Base-by-base conservation (phyloP, 2,797 vertebrate genomes). In the Cryptoblepharus egeriae region DNA sequence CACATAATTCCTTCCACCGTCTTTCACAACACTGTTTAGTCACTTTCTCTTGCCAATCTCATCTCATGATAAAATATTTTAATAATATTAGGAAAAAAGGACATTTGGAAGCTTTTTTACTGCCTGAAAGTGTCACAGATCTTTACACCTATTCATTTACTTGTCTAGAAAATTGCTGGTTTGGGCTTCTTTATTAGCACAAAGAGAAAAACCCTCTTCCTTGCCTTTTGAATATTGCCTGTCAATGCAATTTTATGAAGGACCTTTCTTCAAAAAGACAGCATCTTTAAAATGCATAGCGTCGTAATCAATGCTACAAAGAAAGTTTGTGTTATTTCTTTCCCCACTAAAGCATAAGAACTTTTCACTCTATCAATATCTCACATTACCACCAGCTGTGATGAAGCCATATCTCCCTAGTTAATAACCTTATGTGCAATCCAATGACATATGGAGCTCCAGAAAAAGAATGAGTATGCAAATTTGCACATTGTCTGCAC, bases 161-260 rank as follows among this genome's bases (percentile, higher is more conserved):
- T 88, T 90, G 88, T 87, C 88, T 77, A 67, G 88, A 83, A 93
- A 91, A 86, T 90, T 89, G 12, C 79, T 52, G 52, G 85, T 63
- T 90, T 82, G 74, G 81, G 57, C 68, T 88, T 84, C 49, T 79
- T 84, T 88, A 65, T 84, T 86, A 82, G 82, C 65, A 37, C 73
- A 90, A 79, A 87, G 76, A 45, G 63, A 32, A 64, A 73, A 79
- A 49, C 58, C 83, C 85, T 74, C 82, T 32, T 79, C 58, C 70
- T 12, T 68, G 37, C 64, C 49, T 7, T 37, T 73, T 82, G 87
- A 13, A 67, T 83, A 82, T 52, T 32, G 32, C 26, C 60, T 82
- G 2, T 22, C 68, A 2, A 58, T 58, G 57, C 67, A 45, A 35
- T 85, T 85, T 90, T 73, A 4, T 67, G 75, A 77, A 85, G 80